A percentile compares a stretch with the other conserved stretches of the same genome.
Conservation (phyloP, 2,888 invertebrate genomes). For the Parnassius apollo region DNA sequence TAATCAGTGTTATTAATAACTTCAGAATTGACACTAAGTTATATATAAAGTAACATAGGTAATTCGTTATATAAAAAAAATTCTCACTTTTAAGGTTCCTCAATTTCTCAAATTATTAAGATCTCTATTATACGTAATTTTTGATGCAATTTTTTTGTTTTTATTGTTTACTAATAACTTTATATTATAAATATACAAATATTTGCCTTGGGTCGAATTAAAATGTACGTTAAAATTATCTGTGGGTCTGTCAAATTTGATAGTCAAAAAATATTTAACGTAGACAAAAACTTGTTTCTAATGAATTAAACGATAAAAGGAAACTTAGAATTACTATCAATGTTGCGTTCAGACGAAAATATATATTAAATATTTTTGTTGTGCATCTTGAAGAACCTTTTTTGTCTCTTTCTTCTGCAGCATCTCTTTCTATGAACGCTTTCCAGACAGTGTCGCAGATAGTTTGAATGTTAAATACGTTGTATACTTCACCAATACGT, state of each 20-base stretch:
- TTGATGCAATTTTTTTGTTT: constrained; percentile 48
- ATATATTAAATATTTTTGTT: constrained; percentile 9
- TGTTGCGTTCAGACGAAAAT: constrained; percentile 10
- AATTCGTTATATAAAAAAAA: no score
- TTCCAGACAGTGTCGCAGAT: constrained; percentile 26
- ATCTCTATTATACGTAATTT: constrained; percentile 76
- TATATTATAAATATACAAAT: constrained; percentile 56
- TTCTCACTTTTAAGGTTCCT: constrained; percentile 6
- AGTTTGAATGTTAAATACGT: constrained; percentile 37
- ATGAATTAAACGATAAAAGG: neutral
- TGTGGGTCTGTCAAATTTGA: constrained; percentile 18
- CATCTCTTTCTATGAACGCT: constrained; percentile 18
- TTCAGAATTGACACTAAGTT: no score
- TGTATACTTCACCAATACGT: constrained; percentile 64
- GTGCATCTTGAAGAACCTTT: constrained; percentile 15
- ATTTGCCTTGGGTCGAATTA: constrained; percentile 60
- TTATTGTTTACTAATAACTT: constrained; percentile 52
- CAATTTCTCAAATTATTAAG: constrained; percentile 38
- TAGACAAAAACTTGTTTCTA: neutral
- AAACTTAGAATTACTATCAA: constrained; percentile 2
- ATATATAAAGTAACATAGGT: no score
- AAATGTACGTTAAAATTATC: constrained; percentile 30
- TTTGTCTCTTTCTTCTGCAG: constrained; percentile 20
- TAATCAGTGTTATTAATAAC: no score
- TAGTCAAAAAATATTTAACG: neutral